Percentiles rank a stretch among this genome's conserved stretches.
Conservation (phyloP, 2,797 vertebrate species). For the Sarcophilus harrisii region DNA sequence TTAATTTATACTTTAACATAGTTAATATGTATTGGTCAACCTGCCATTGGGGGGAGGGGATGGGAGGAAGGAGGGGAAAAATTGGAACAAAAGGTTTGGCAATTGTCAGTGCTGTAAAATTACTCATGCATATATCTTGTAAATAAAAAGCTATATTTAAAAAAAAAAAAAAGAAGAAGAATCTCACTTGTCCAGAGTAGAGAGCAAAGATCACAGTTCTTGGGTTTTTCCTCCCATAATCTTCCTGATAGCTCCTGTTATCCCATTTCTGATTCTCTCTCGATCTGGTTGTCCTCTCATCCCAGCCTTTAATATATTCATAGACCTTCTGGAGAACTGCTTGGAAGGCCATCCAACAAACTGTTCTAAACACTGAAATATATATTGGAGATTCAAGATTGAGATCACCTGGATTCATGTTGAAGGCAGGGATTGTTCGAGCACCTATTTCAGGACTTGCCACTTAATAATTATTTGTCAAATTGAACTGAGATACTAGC, state of each 20-base stretch:
- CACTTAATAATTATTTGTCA: not conserved
- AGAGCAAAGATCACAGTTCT: not conserved
- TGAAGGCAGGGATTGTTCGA: not conserved
- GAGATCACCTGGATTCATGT: not conserved
- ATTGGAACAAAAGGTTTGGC: too few relatives aligned
- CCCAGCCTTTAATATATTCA: not conserved
- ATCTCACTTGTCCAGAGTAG: not conserved
- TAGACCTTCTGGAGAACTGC: not conserved
- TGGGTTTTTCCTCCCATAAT: not conserved
- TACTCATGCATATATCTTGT: too few relatives aligned
- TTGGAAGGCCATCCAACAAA: not conserved
- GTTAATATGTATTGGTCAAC: too few relatives aligned
- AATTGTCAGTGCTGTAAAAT: too few relatives aligned
- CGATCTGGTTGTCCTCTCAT: not conserved
- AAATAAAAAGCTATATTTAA: too few relatives aligned
- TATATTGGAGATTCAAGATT: not conserved
- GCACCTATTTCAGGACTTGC: too few relatives aligned
- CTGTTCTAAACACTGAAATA: not conserved
- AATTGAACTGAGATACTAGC: not conserved
- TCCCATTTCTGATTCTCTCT: not conserved
- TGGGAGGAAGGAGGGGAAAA: too few relatives aligned
- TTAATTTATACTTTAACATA: too few relatives aligned
- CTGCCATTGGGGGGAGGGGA: too few relatives aligned
- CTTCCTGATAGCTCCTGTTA: not conserved
- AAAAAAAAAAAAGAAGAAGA: too few relatives aligned